phyloP scores from a whole-genome alignment of 2,888 invertebrate genomes.

The Athripsodes cinereus region DNA sequence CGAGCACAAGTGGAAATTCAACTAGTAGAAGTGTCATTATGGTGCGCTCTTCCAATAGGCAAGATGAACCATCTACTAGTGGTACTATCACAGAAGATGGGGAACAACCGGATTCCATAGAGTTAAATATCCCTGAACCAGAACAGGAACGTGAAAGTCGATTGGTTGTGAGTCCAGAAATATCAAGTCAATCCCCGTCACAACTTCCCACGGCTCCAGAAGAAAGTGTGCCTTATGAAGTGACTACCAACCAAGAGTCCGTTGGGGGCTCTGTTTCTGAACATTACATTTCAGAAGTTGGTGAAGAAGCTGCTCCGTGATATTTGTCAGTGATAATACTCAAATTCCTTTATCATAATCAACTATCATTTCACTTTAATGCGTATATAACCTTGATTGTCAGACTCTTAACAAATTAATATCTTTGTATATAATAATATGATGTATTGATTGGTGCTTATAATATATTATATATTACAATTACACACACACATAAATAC shows the following conservation, averaged over 20 bases:
- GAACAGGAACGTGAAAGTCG: background rate
- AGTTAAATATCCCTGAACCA: slow-evolving; percentile 27
- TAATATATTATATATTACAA: background rate
- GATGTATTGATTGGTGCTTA: slow-evolving; percentile 12
- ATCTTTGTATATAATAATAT: background rate
- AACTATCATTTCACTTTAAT: background rate
- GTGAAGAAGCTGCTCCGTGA: slow-evolving; percentile 48
- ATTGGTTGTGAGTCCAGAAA: background rate
- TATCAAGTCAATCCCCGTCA: background rate
- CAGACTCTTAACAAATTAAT: no score
- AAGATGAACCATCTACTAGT: slow-evolving; percentile 16
- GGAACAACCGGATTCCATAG: slow-evolving; percentile 46
- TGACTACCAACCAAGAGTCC: slow-evolving; percentile 6
- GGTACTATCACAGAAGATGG: slow-evolving; percentile 35
- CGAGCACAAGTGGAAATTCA: slow-evolving; percentile 8
- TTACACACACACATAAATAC: no score
- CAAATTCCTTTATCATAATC: slow-evolving; percentile 10
- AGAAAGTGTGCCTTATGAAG: slow-evolving; percentile 27
- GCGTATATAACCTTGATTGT: no score
- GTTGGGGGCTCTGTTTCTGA: slow-evolving; percentile 7
- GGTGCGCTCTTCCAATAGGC: background rate
- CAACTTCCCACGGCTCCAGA: slow-evolving; percentile 8
- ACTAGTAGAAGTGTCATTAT: background rate
- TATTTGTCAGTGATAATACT: slow-evolving; percentile 18
- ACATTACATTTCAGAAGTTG: slow-evolving; percentile 35